Percentiles rank a stretch among this genome's conserved stretches.
phyloP scores from a whole-genome alignment of 2,113 vertebrate species.

The Xenopus borealis region DNA sequence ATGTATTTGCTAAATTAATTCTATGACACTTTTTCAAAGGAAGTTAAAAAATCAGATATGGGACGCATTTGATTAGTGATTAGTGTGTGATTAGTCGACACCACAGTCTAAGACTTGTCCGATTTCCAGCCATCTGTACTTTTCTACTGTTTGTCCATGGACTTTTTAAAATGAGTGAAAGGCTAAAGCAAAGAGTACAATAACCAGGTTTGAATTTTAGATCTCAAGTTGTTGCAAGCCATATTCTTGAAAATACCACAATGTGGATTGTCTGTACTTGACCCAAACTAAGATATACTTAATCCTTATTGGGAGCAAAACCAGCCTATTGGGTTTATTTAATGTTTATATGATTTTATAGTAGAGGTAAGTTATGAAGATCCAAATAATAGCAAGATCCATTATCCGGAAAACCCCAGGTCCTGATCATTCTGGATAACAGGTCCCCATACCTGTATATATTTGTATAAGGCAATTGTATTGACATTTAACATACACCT shows the following conservation, averaged over 20 bases:
- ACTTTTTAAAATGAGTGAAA: conserved; percentile 55
- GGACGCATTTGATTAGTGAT: conserved; percentile 52
- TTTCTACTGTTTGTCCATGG: conserved; percentile 18
- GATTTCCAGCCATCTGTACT: conserved; percentile 31
- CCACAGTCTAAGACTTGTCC: conserved; percentile 54
- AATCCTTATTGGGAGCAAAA: no score
- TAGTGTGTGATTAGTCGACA: conserved; percentile 56
- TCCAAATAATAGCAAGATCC: no score
- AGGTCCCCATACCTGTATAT: no score
- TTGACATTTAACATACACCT: no score
- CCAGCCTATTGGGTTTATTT: no score
- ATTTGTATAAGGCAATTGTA: no score
- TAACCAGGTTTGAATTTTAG: conserved; percentile 62
- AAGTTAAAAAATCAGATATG: conserved; percentile 1
- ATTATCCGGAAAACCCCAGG: no score
- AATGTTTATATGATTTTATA: no score
- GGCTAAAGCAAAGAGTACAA: conserved; percentile 48
- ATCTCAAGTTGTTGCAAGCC: conserved; percentile 71
- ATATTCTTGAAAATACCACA: conserved; percentile 69
- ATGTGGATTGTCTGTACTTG: conserved; percentile 67
- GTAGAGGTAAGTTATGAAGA: no score
- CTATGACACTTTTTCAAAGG: conserved; percentile 20
- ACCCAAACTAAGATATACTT: no score
- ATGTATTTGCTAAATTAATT: no score
- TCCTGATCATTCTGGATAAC: no score